These are phyloP conservation scores for Vulpes vulpes DNA, from an alignment of 2,113 vertebrate species.

Conservation along the genomic window DNA sequence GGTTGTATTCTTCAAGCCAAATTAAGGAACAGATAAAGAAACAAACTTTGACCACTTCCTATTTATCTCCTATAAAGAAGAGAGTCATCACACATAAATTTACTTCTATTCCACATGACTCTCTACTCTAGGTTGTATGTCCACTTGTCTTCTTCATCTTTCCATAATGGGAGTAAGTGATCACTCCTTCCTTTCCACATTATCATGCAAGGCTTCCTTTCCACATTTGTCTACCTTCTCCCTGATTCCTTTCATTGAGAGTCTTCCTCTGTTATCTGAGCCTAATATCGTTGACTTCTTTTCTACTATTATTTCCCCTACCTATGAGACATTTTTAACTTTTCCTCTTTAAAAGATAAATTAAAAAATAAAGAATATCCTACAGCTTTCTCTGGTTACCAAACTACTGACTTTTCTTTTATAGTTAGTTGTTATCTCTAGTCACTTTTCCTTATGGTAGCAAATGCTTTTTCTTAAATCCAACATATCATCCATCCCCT, in stretches of 20 bases:
- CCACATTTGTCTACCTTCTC: neutral
- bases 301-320: neutral
- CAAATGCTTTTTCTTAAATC: neutral
- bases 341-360: neutral
- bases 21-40: neutral
- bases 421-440: neutral
- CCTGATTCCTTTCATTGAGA: neutral
- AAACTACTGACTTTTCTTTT: neutral
- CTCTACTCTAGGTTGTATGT: fast-evolving
- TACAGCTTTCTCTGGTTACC: neutral
- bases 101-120: fast-evolving
- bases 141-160: neutral
- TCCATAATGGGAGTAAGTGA: fast-evolving
- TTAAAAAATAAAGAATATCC: neutral
- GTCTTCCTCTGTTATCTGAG: neutral
- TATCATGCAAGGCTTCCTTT: neutral
- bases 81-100: neutral
- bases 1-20: neutral
- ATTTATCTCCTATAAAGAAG: neutral
- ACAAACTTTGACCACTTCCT: neutral
- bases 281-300: neutral
- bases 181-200: fast-evolving
- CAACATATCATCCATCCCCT: fast-evolving
- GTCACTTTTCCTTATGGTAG: neutral
- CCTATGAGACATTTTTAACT: neutral